Conservation (phyloP, 1,140 invertebrate species). For the Melipona quadrifasciata region DNA sequence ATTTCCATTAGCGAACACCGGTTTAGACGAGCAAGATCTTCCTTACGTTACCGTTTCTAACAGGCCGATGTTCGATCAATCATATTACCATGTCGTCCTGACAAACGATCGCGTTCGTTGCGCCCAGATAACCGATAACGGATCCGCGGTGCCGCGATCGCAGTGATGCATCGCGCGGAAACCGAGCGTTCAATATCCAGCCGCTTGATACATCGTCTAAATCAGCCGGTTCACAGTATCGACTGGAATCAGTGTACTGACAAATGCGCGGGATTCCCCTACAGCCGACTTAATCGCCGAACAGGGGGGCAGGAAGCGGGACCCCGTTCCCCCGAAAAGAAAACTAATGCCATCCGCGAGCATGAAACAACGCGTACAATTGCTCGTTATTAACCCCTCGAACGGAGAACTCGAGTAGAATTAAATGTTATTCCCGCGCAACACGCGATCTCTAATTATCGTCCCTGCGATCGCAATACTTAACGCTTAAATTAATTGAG, state of each 20-base stretch:
- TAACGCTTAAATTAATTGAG: too few relatives aligned
- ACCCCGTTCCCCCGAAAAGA: neutral
- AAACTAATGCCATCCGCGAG: neutral
- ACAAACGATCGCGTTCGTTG: constrained; percentile 29
- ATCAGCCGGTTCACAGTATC: neutral
- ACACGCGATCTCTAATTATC: neutral
- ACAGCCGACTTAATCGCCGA: neutral
- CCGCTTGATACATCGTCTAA: neutral
- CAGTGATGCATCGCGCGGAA: constrained; percentile 22
- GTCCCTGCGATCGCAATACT: too few relatives aligned
- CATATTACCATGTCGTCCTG: constrained; percentile 23
- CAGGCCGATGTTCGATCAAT: constrained; percentile 30
- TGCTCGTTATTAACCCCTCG: neutral
- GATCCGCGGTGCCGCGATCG: neutral
- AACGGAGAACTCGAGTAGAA: neutral
- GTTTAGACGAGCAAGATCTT: constrained; percentile 15
- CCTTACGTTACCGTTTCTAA: constrained; percentile 20
- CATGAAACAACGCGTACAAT: neutral
- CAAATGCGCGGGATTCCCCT: neutral
- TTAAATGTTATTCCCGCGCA: neutral
- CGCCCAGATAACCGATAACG: constrained; percentile 16
- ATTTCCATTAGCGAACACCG: neutral
- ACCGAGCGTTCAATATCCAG: constrained; percentile 23
- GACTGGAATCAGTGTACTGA: neutral
- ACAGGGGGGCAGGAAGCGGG: neutral